Base-by-base conservation (phyloP, 2,888 invertebrate genomes). In the Ophioninae sp. region DNA sequence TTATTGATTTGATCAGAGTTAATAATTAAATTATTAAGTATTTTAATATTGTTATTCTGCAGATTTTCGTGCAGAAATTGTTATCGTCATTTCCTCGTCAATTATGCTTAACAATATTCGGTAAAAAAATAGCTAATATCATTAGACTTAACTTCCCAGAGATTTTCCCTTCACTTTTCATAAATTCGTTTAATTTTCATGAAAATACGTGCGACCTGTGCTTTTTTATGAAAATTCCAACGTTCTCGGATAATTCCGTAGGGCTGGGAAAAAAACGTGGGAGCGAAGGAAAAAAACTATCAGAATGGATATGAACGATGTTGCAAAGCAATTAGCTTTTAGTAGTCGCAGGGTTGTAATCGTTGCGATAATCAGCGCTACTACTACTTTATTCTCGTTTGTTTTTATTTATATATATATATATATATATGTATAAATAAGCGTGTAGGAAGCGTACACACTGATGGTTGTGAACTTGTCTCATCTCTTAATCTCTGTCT, bases 301-400 rank as follows among this genome's bases (percentile, higher is more conserved):
- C 67, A 20, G 58, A 80, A 77, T 68, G 74, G 80, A 83, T 77
- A 77, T 20, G 44, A 83, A 69, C 80, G 73, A 63, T 73, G 56
- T 72, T 74, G 80, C 69, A 56, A 65, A 74, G 83, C 80, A 83
- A 83, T 83, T 83, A 81, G 83, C 73, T 59, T 59, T 64, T 77
- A 69, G 68, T 59, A 69, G 80, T 69, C 77, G 39, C 68, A 64
- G 77, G 78, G 80, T 81, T 73, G 39, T 75, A 77, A 80, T 83
- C 83, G 80, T 80, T 44, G 71, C 78, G 80, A 81, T 83, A 81
- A 83, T 81, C 80, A 78, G 71, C 80, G 77, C 71, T 59, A 75
- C 79, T 72, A 44, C 64, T 58, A 79, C 81, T 79, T 84, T 71
- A 76, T 77, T 77, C 81, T 74, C 65, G 71, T 56, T 76, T 22